Evolutionary conservation across 1,140 invertebrate genomes (phyloP), one percentile per base, ranked within the genome.

Genomic region (Drosophila oshimai): DNA sequence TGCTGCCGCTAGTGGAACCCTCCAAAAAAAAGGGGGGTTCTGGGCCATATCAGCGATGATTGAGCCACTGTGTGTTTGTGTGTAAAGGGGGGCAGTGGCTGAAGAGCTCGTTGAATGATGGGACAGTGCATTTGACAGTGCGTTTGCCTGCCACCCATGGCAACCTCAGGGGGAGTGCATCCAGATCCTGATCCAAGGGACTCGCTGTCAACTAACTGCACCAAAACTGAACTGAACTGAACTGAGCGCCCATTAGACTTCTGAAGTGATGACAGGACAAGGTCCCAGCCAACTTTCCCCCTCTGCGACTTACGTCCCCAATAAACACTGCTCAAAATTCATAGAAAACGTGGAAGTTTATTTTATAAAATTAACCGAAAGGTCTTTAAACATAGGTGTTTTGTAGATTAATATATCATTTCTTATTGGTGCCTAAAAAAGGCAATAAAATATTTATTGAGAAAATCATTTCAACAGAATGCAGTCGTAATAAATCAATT

Each of bases 261-360:
- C 28, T 61, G 31, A 67, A 78, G 68, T 78, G 69, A 57, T 78
- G 75, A 78, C 74, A 78, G 74, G 54, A 57, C 50, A 70, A 60
- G 58, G 62, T 57, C 51, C 33, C 29, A 70, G 67, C 22, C 15
- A 55, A 34, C 51, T 44, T 54, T 4, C 10, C 22, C 28, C 5
- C 61, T 34, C 41, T n/a, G 18, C 17, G 18, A 22, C 36, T 50
- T 20, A 20, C 53, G 34, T 31, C 4, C 12, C n/a, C 28, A n/a
- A 39, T 17, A 22, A 26, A 5, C 28, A 62, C 58, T 1, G 54
- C 5, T 3, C 37, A n/a, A 55, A 39, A 54, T 46, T 20, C 0
- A 28, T 7, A 7, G 39, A 4, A 22, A 20, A 20, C 4, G n/a
- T n/a, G n/a, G n/a, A n/a, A n/a, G n/a, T n/a, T n/a, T n/a, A n/a